These are phyloP conservation scores for Drosophila pruinosa DNA, from an alignment of 1,140 invertebrate species.

Conservation along the genomic window DNA sequence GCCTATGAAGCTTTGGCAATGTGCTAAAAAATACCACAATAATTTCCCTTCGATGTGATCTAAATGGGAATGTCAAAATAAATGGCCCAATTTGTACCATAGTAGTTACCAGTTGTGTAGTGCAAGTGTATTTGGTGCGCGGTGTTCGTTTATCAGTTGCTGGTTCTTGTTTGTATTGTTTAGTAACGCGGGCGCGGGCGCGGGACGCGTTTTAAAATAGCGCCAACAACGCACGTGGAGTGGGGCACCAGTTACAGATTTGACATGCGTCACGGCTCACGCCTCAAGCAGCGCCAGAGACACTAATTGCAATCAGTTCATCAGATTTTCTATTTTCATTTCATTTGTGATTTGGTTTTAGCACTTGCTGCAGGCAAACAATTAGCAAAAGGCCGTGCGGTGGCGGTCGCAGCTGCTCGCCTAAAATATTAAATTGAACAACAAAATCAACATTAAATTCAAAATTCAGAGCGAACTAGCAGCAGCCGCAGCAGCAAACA, in stretches of 20 bases:
- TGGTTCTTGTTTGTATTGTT: slow-evolving; percentile 36
- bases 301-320: slow-evolving; percentile 62
- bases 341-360: slow-evolving; percentile 11
- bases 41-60: too few species aligned
- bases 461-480: slow-evolving; percentile 31
- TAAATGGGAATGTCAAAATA: background rate
- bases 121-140: slow-evolving; percentile 20
- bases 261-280: slow-evolving; percentile 61
- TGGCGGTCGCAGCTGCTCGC: slow-evolving; percentile 25
- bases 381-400: slow-evolving; percentile 19
- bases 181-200: background rate
- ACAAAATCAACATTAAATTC: slow-evolving; percentile 32
- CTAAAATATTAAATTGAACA: slow-evolving; percentile 43
- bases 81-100: background rate
- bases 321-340: slow-evolving; percentile 9
- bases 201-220: slow-evolving; percentile 46
- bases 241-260: slow-evolving; percentile 51
- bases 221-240: slow-evolving; percentile 33
- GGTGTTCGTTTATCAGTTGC: background rate
- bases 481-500: background rate
- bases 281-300: slow-evolving; percentile 27
- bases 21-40: background rate
- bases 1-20: background rate
- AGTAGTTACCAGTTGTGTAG: background rate
- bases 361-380: slow-evolving; percentile 30